Base-by-base conservation (phyloP, 2,113 vertebrate species). In the Boleophthalmus pectinirostris region DNA sequence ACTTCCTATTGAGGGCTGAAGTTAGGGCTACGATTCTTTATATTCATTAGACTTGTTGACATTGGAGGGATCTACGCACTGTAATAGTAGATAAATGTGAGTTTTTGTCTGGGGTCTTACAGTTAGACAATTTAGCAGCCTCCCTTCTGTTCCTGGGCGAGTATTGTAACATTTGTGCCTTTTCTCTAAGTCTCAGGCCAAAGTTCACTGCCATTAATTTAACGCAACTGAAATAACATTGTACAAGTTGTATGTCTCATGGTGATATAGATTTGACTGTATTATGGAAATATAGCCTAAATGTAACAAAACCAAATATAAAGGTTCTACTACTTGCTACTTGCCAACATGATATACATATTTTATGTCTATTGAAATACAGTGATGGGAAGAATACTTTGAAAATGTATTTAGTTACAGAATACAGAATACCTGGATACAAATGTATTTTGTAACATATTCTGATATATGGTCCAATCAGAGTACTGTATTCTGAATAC, bases 1-100 rank as follows among this genome's bases (percentile, higher is more conserved):
- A 61, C 67, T 74, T 80, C 74, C 64, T 45, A 10, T 60, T 54
- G 70, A 7, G 68, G 51, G 15, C 18, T 46, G 51, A 57, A 64
- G 29, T 38, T n/a, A 10, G 61, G 9, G 60, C 25, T 35, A 11
- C 16, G 61, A 43, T n/a, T 64, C 61, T 64, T 64, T 33, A 61
- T 33, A 61, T 61, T 64, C 61, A 64, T 64, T 64, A 64, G 61
- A 38, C 61, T 38, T 64, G 33, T 64, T 3, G 20, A 64, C 61
- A 43, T 64, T n/a, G 25, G 29, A 35, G 60, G 56, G 56, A 58
- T 58, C 23, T 14, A 13, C 56, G 2, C 56, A 58, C 23, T 58
- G 56, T 58, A 58, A 58, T 25, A 15, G 23, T 15, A 33, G 58
- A 33, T 61, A 33, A 18, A 61, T 61, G 58, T 18, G 58, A 9